Conservation (phyloP, 1,140 invertebrate species). For the Diorhabda sublineata region DNA sequence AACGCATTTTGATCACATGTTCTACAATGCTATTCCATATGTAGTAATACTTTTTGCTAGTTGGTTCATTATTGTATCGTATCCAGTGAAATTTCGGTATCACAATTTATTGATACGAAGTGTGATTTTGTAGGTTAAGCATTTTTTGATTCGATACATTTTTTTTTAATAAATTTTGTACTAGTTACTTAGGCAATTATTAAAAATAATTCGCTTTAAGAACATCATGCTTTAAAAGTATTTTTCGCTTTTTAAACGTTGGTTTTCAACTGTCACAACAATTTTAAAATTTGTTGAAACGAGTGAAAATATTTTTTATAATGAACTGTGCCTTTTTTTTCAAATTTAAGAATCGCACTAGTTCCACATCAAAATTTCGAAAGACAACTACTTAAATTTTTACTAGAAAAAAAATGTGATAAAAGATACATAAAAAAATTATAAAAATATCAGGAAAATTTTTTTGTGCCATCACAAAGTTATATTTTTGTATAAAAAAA, state of each 20-base stretch:
- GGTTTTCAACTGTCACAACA: slow-evolving; percentile 5
- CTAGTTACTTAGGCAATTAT: slow-evolving; percentile 42
- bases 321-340: slow-evolving; percentile 30
- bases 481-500: slow-evolving; percentile 23
- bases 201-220: slow-evolving; percentile 42
- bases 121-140: no score
- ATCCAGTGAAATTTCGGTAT: no score
- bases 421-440: slow-evolving; percentile 21
- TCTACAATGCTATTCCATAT: no score
- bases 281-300: background rate
- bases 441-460: slow-evolving; percentile 7
- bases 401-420: slow-evolving; percentile 29
- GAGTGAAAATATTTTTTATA: slow-evolving; percentile 5
- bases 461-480: slow-evolving; percentile 33
- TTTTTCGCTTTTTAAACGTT: background rate
- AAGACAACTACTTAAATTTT: slow-evolving; percentile 27
- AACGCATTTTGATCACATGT: no score
- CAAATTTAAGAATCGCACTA: slow-evolving; percentile 34
- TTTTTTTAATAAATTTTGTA: slow-evolving; percentile 16
- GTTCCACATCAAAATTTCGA: slow-evolving; percentile 32
- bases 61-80: no score
- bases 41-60: no score
- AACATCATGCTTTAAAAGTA: slow-evolving; percentile 10
- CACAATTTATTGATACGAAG: no score
- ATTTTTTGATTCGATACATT: slow-evolving; percentile 4